Evolutionary conservation across 2,888 invertebrate genomes (phyloP).

Genomic region (Polylopha cassiicola): DNA sequence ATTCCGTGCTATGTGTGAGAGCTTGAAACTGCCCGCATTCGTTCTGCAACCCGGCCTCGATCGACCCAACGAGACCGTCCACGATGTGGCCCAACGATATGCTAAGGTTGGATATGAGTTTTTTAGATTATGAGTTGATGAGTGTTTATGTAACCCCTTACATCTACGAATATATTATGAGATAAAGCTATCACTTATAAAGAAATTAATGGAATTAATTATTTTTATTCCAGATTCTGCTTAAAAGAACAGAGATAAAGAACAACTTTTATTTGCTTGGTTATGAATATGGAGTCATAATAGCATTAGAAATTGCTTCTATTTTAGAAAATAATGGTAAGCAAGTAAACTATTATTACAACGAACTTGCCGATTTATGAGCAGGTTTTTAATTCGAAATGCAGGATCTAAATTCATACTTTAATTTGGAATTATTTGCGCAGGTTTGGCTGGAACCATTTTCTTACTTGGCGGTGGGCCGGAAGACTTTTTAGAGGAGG

Average conservation of each 20-base stretch:
- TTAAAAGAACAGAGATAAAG: slow-evolving; percentile 10
- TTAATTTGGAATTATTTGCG: neutral
- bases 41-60: slow-evolving; percentile 7
- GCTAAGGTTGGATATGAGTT: slow-evolving; percentile 1
- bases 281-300: slow-evolving; percentile 21
- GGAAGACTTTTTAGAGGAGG: slow-evolving; percentile 1
- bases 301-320: slow-evolving; percentile 23
- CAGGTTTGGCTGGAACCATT: slow-evolving; percentile 15
- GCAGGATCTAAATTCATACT: neutral
- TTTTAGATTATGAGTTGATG: too few relatives aligned
- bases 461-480: slow-evolving; percentile 21
- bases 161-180: too few relatives aligned
- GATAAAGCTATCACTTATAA: neutral
- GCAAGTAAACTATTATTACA: neutral
- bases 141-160: too few relatives aligned
- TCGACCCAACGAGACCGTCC: neutral
- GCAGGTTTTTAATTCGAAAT: neutral
- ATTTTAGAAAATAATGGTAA: slow-evolving; percentile 22
- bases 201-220: neutral
- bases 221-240: slow-evolving; percentile 15
- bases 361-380: too few relatives aligned
- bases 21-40: slow-evolving; percentile 10
- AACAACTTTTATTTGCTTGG: slow-evolving; percentile 23
- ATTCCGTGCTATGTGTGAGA: slow-evolving; percentile 11
- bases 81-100: slow-evolving; percentile 7